A percentile compares a stretch with the other conserved stretches of the same genome.
Conservation (phyloP, 1,140 invertebrate species). For the Cyrtorhinus lividipennis region DNA sequence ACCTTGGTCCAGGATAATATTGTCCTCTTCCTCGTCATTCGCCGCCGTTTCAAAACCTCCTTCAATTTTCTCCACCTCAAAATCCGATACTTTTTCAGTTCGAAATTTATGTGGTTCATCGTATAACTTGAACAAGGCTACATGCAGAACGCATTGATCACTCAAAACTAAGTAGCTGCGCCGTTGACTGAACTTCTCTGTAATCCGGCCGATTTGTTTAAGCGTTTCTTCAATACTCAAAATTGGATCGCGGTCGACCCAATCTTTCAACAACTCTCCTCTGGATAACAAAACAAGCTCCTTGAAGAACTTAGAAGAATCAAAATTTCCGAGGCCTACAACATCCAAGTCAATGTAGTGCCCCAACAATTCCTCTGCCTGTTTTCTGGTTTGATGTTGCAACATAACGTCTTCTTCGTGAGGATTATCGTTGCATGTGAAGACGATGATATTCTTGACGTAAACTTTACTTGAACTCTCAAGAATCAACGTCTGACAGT, state of each 20-base stretch:
- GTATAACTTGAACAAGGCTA: slow-evolving; percentile 1
- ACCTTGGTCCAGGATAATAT: too few relatives aligned
- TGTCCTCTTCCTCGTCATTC: not conserved
- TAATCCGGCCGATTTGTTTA: slow-evolving; percentile 9
- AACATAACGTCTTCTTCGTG: not conserved
- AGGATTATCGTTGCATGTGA: slow-evolving; percentile 18
- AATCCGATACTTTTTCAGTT: not conserved
- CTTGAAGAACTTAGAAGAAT: slow-evolving; percentile 19
- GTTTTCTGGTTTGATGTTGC: slow-evolving; percentile 15
- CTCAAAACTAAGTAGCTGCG: slow-evolving; percentile 1
- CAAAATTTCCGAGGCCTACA: slow-evolving; percentile 15
- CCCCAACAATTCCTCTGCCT: slow-evolving; percentile 8
- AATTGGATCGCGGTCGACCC: slow-evolving; percentile 9
- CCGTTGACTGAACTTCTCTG: slow-evolving; percentile 10
- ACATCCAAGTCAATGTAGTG: slow-evolving; percentile 17
- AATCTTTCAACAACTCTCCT: slow-evolving; percentile 18
- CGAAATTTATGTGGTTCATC: slow-evolving; percentile 6
- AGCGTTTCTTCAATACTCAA: not conserved
- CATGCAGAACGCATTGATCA: not conserved
- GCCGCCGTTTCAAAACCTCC: not conserved
- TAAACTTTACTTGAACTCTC: not conserved
- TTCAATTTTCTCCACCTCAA: not conserved
- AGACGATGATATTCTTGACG: slow-evolving; percentile 14
- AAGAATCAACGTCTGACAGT: slow-evolving; percentile 4
- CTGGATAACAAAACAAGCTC: slow-evolving; percentile 11